Conservation (phyloP, 92 coral and sea anemone species). For the Phymanthus crucifer region DNA sequence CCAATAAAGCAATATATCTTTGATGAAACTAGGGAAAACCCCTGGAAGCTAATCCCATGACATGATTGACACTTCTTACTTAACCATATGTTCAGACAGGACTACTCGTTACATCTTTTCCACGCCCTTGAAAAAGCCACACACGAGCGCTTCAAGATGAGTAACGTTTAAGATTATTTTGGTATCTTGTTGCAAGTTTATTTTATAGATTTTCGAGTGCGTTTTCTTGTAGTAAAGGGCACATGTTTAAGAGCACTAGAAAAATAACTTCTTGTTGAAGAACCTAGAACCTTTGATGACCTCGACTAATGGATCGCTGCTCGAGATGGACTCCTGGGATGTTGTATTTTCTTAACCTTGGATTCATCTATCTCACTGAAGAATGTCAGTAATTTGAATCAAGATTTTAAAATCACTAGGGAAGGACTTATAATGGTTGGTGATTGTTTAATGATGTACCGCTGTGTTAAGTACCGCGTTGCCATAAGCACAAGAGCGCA, state of each 20-base stretch:
- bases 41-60: constrained; percentile 19
- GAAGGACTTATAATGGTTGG: background rate
- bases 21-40: constrained; percentile 29
- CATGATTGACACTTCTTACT: background rate
- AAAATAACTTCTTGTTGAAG: constrained; percentile 25
- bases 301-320: background rate
- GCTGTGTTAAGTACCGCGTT: background rate
- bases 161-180: background rate
- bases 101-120: background rate
- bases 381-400: background rate
- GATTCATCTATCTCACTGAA: background rate
- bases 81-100: constrained; percentile 6
- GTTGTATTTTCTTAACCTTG: constrained; percentile 6
- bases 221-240: background rate
- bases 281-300: constrained; percentile 16
- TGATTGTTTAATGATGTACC: background rate
- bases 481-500: background rate
- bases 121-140: background rate
- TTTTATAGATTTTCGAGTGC: background rate
- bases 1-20: background rate
- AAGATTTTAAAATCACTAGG: background rate
- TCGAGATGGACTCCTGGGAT: background rate
- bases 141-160: background rate
- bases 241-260: constrained; percentile 3
- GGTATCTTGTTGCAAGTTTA: background rate